phyloP scores from a whole-genome alignment of 1,140 invertebrate species.

The Lutraria rhynchaena region DNA sequence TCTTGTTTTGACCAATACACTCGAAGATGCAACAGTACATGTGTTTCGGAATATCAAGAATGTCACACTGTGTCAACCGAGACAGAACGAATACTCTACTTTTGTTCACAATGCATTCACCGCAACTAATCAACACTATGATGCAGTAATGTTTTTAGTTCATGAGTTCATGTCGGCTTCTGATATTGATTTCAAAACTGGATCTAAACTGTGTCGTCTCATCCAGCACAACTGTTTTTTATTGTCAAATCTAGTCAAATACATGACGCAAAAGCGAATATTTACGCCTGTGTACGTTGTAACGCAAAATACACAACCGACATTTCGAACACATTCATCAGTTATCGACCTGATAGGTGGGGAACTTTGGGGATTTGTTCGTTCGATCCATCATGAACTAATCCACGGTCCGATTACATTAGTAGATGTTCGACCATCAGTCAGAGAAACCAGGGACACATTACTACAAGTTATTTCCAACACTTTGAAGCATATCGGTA shows the following conservation, averaged over 20 bases:
- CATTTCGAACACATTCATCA: neutral
- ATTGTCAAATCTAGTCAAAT: neutral
- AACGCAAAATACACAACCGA: conserved; percentile 30
- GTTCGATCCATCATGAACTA: conserved; percentile 16
- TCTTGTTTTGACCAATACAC: neutral
- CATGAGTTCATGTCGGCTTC: neutral
- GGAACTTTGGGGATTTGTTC: conserved; percentile 41
- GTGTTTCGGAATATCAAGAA: neutral
- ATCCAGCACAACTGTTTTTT: neutral
- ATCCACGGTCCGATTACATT: conserved; percentile 1
- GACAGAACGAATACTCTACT: too few relatives aligned
- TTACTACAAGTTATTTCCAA: neutral
- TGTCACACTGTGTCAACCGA: neutral
- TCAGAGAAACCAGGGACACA: neutral
- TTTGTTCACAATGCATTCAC: neutral
- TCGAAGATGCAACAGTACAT: neutral
- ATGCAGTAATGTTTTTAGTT: neutral
- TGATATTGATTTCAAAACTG: neutral
- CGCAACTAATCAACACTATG: neutral
- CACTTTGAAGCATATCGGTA: neutral
- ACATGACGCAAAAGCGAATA: neutral
- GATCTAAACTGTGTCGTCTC: neutral
- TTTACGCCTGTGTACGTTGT: conserved; percentile 1
- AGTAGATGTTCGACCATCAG: conserved; percentile 19
- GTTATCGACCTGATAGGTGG: neutral